phyloP scores from a whole-genome alignment of 1,140 invertebrate species.

The Oscheius sp. region DNA sequence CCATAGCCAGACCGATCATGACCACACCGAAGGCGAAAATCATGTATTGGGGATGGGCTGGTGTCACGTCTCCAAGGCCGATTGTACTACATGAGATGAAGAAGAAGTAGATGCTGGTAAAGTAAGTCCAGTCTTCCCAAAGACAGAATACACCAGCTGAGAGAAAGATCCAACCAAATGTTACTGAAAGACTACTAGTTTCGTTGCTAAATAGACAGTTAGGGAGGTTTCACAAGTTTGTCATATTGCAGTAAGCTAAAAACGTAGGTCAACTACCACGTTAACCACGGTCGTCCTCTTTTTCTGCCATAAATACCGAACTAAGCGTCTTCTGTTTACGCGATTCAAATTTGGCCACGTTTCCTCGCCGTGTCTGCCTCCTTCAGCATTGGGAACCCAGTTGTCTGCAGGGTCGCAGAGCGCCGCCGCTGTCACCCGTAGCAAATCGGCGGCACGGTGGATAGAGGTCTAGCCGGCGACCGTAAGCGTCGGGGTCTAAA shows the following conservation, averaged over 20 bases:
- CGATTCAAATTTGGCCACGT: no score
- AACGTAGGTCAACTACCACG: neutral
- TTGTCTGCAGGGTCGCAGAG: no score
- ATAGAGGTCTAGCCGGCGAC: no score
- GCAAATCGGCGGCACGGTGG: no score
- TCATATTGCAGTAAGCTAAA: neutral
- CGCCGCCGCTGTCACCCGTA: no score
- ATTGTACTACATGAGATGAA: conserved; percentile 62
- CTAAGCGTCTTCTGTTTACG: no score
- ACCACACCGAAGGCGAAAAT: conserved; percentile 87
- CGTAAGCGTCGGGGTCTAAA: no score
- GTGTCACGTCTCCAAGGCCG: conserved; percentile 58
- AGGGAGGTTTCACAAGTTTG: no score
- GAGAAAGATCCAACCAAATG: conserved; percentile 41
- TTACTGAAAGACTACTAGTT: no score
- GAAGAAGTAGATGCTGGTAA: conserved; percentile 60
- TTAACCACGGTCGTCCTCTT: neutral
- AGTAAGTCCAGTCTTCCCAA: conserved; percentile 68
- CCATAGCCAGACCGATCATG: conserved; percentile 85
- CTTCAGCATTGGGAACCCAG: no score
- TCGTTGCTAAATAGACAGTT: no score
- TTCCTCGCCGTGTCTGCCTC: no score
- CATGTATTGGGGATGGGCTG: conserved; percentile 78
- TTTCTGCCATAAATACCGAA: neutral
- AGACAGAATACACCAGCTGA: conserved; percentile 54